These are phyloP conservation scores for Calonectris borealis DNA, from an alignment of 2,113 vertebrate genomes.

Conservation along the genomic window DNA sequence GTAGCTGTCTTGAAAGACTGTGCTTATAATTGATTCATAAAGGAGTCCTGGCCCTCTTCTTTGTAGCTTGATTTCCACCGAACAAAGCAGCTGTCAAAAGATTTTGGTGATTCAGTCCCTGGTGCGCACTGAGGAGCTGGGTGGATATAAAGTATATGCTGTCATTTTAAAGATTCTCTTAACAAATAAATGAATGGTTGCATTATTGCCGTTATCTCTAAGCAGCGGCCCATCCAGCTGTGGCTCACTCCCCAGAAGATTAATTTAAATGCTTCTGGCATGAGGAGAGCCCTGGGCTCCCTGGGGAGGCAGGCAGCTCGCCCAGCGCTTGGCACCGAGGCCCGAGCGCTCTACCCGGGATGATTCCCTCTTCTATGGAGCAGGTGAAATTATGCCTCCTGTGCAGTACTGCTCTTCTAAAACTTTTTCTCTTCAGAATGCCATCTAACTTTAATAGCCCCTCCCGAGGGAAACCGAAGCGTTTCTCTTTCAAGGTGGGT, in stretches of 20 bases:
- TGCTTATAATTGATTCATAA: constrained; percentile 68
- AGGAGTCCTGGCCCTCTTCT: constrained; percentile 57
- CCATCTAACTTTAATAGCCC: not conserved
- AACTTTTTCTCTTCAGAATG: not conserved
- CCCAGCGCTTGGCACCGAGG: rapidly evolving
- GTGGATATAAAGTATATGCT: constrained; percentile 30
- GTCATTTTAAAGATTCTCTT: constrained; percentile 31
- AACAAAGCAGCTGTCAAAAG: constrained; percentile 68
- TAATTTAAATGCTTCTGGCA: not conserved
- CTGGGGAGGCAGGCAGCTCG: not conserved
- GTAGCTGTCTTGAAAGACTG: constrained; percentile 21
- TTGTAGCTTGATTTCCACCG: constrained; percentile 59
- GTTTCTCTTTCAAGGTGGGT: not conserved
- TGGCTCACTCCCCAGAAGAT: not conserved
- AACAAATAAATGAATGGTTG: constrained; percentile 48
- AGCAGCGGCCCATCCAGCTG: not conserved
- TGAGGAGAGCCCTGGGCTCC: not conserved
- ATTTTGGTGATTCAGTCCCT: constrained; percentile 54
- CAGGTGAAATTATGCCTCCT: not conserved
- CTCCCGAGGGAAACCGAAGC: not conserved
- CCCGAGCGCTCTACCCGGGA: rapidly evolving
- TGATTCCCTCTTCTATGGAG: not conserved
- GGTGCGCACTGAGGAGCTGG: not conserved
- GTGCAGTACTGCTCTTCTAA: not conserved
- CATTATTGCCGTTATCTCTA: not conserved